Evolutionary conservation across 2,888 invertebrate genomes (phyloP), one percentile per base, ranked within the genome.

Genomic region (Torymus texanus): DNA sequence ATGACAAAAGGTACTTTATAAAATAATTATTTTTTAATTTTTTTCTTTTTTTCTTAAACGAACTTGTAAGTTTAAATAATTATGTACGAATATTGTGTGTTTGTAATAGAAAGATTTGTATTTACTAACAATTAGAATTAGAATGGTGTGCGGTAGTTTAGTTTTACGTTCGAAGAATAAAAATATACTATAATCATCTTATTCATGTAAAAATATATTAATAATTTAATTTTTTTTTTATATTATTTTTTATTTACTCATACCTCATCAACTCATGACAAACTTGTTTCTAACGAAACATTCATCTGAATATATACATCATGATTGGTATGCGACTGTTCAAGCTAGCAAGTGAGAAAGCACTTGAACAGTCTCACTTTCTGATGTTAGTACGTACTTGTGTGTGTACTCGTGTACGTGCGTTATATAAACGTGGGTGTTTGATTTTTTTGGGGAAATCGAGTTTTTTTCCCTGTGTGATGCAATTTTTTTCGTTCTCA

Each of bases 371-470:
- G 62, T 82, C 83, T 80, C 56, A 75, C 68, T 81, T 73, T 77
- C 68, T 79, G 75, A 62, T 80, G 80, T 84, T 84, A 65, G 77
- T 81, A 67, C 75, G 80, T 82, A 78, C 51, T 74, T 75, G 66
- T 82, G 73, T 75, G 81, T 75, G 71, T 71, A 66, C 77, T 78
- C 29, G 81, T 80, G 74, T 70, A 81, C 75, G 73, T 78, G 78
- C 82, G 82, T 83, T 81, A 16, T 29, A 58, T 55, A 59, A 29
- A 68, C 58, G 58, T 73, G 70, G 77, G 59, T 74, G 70, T 71
- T 75, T 81, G 68, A 51, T 82, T 82, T 83, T 86, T 86, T 86
- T 83, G 86, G 86, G 86, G 84, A 86, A 86, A 85, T 83, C 82
- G 85, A 83, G 85, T 86, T 86, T 86, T 82, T 84, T 83, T 80